phyloP scores from a whole-genome alignment of 2,797 vertebrate species.

The Scyliorhinus canicula region DNA sequence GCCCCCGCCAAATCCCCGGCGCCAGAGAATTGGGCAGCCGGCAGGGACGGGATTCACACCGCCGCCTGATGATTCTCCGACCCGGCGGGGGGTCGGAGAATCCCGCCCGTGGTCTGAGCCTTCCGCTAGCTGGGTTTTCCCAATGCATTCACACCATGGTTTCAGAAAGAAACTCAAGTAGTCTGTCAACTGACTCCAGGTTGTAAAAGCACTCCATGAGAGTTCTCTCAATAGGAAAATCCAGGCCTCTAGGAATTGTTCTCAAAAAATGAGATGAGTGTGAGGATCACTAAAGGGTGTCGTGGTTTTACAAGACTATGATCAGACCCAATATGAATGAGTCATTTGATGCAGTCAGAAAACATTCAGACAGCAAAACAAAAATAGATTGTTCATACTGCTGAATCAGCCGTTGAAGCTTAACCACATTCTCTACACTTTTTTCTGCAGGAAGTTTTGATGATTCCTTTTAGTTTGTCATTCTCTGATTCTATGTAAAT shows the following conservation, averaged over 20 bases:
- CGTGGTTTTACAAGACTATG: not conserved
- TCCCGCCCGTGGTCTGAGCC: not conserved
- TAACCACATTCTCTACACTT: not conserved
- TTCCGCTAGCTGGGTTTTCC: not conserved
- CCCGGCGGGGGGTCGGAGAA: no score
- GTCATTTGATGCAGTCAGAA: not conserved
- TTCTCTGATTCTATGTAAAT: not conserved
- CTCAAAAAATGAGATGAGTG: not conserved
- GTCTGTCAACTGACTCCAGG: not conserved
- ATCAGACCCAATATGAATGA: not conserved
- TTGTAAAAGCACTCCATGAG: not conserved
- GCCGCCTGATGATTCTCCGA: no score
- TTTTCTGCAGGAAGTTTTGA: not conserved
- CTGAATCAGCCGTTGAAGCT: not conserved
- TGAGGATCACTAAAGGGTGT: not conserved
- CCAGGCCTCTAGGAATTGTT: no score
- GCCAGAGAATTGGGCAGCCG: no score
- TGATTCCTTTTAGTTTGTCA: not conserved
- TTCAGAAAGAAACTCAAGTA: not conserved
- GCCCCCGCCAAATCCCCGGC: no score
- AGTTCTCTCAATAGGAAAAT: not conserved
- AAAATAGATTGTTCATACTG: not conserved
- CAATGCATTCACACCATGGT: not conserved
- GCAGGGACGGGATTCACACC: no score
- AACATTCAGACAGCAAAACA: not conserved